These are phyloP conservation scores for Lonchura striata DNA, from an alignment of 2,113 vertebrate genomes.

Conservation along the genomic window DNA sequence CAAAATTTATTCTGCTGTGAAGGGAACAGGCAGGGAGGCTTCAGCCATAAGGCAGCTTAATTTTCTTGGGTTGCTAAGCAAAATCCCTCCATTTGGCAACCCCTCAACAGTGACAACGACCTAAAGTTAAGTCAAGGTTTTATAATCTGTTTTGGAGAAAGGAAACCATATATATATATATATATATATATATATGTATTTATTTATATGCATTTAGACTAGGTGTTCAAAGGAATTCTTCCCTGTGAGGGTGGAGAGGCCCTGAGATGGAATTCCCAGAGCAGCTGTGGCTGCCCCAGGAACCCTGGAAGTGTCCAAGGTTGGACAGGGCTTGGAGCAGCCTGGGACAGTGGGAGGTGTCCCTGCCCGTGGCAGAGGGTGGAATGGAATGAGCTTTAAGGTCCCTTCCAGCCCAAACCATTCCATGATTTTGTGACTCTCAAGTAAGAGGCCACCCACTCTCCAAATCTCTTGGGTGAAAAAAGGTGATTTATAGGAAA, in stretches of 20 bases:
- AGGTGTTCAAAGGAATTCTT: background rate
- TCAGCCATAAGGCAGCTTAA: background rate
- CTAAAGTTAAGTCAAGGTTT: background rate
- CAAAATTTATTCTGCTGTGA: background rate
- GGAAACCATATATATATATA: background rate
- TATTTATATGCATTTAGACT: background rate
- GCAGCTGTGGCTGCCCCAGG: background rate
- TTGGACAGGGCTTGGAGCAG: fast-evolving
- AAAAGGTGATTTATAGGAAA: background rate
- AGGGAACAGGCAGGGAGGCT: background rate
- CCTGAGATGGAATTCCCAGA: background rate
- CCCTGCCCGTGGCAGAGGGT: background rate
- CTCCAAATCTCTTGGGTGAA: background rate
- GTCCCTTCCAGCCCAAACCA: background rate
- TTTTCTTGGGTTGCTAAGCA: background rate
- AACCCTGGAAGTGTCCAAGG: background rate
- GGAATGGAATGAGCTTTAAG: fast-evolving
- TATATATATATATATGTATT: too few species aligned
- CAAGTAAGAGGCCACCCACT: background rate
- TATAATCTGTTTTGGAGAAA: background rate
- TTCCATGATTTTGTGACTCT: background rate
- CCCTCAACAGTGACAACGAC: background rate
- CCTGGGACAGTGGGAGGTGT: fast-evolving
- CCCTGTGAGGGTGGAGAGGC: fast-evolving
- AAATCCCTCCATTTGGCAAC: background rate